Evolutionary conservation across 2,888 invertebrate species (phyloP), one percentile per base, ranked within the genome.

Genomic region (Drosophila borealis): DNA sequence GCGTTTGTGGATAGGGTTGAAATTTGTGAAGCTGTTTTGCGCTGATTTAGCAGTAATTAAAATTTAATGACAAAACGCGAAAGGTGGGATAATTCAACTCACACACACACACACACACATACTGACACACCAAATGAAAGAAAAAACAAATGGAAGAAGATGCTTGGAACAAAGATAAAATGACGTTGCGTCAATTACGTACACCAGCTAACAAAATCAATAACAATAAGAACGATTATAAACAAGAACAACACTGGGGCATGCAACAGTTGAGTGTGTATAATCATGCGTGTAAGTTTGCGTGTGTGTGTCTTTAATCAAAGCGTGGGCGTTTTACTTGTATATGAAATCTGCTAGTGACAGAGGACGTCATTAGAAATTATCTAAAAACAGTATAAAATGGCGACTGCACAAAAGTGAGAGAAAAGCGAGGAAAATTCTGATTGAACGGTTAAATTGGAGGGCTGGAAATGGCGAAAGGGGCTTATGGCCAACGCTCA

Each of bases 231-330:
- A 69, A 70, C 45, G 36, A 67, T 63, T 54, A 51, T 34, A n/a
- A 57, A 59, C 46, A 74, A 50, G 13, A 57, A 59, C 67, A 60
- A 29, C 19, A 49, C 21, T 48, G 65, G n/a, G 50, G 55, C 88
- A 79, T 88, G 84, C 84, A 85, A 87, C 88, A 81, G 82, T 75
- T 85, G 65, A 57, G 42, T 53, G 37, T 49, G 29, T 25, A 25
- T 8, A 29, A 29, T 29, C 29, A 29, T 49, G 34, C 25, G 11
- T 34, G 34, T 39, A 19, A 36, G 14, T 14, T 17, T 14, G 44
- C 19, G 37, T 36, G 17, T 9, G 21, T 45, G 34, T 42, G 42
- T 44, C 14, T 49, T 13, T 17, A 37, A 17, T n/a, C 41, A 9
- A 25, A 44, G 53, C 49, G 53, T 49, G 56, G 51, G 59, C 19